These are phyloP conservation scores for Meles meles DNA, from an alignment of 2,113 vertebrate species.

Conservation along the genomic window DNA sequence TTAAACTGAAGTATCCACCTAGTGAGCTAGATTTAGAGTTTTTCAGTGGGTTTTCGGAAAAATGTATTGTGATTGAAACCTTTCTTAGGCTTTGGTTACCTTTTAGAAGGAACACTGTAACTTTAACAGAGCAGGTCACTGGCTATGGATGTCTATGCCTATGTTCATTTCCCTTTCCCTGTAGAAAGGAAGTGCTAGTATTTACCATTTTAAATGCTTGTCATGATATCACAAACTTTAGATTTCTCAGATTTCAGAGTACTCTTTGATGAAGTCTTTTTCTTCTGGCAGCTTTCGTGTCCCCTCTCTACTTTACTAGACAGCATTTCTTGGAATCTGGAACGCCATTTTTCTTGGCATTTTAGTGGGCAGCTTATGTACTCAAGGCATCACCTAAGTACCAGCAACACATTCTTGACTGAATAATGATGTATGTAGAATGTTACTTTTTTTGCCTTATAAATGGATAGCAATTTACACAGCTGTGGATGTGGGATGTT, in stretches of 20 bases:
- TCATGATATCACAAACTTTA: not conserved
- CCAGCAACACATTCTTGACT: slow-evolving; percentile 82
- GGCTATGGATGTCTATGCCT: too few species aligned
- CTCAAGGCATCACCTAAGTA: slow-evolving; percentile 82
- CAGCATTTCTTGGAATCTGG: slow-evolving; percentile 52
- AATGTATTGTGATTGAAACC: not conserved
- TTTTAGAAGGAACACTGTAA: not conserved
- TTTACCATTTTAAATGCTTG: not conserved
- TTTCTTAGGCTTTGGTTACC: not conserved
- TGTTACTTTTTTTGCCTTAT: slow-evolving; percentile 89
- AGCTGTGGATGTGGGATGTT: slow-evolving; percentile 98
- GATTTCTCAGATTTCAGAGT: not conserved
- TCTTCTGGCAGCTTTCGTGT: not conserved
- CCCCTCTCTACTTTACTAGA: not conserved
- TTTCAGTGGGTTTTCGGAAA: not conserved
- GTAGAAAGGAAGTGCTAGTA: not conserved
- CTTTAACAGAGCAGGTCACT: not conserved
- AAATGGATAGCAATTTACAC: slow-evolving; percentile 95
- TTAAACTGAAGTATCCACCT: not conserved
- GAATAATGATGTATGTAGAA: slow-evolving; percentile 87
- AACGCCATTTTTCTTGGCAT: slow-evolving; percentile 68
- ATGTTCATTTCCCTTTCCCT: not conserved
- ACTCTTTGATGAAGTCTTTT: not conserved
- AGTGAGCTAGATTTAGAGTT: not conserved
- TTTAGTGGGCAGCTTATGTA: slow-evolving; percentile 76